Evolutionary conservation across 2,113 vertebrate species (phyloP).

Genomic region (Hydrochoerus hydrochaeris): DNA sequence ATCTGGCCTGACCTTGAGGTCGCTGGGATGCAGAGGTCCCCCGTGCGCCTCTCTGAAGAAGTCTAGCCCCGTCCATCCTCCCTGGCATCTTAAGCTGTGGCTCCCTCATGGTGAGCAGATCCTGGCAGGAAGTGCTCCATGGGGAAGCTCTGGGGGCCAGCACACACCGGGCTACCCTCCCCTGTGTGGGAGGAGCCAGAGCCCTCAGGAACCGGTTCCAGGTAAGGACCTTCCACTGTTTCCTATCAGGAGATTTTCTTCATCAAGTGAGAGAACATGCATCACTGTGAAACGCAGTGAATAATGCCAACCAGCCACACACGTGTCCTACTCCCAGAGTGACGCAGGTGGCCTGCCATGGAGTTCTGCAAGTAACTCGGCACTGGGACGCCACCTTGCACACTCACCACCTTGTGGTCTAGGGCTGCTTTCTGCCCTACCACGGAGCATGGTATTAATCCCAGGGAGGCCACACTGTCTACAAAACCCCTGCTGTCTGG

Average conservation of each 20-base stretch:
- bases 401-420: background rate
- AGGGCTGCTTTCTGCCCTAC: background rate
- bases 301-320: background rate
- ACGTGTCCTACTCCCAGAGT: background rate
- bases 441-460: background rate
- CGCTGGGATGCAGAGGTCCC: background rate
- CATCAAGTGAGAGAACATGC: background rate
- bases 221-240: background rate
- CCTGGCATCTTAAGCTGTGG: background rate
- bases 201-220: background rate
- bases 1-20: background rate
- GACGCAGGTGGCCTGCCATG: background rate
- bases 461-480: background rate
- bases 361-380: background rate
- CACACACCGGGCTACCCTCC: background rate
- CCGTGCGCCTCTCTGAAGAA: background rate
- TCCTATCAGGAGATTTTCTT: background rate
- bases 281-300: background rate
- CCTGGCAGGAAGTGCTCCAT: background rate
- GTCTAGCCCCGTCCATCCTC: background rate
- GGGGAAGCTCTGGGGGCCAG: background rate
- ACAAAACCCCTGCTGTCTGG: background rate
- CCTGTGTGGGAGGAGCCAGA: background rate
- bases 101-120: background rate
- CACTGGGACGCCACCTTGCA: background rate